Evolutionary conservation across 2,797 vertebrate species (phyloP).

Genomic region (Hyperoplus lanceolatus): DNA sequence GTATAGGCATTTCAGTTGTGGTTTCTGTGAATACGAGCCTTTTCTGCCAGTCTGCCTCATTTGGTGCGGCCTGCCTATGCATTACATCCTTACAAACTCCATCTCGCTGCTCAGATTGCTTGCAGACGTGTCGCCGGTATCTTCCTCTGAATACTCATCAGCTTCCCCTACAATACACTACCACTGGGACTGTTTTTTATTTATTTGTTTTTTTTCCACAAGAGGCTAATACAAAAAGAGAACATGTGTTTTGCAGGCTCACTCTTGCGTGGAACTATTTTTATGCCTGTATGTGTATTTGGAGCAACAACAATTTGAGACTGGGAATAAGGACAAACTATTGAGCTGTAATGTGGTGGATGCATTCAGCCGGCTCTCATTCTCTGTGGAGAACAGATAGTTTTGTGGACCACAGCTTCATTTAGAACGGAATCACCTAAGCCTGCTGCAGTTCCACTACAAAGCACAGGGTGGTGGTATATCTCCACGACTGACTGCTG

Average conservation of each 20-base stretch:
- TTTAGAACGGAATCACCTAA: conserved; percentile 33
- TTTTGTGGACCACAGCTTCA: conserved; percentile 12
- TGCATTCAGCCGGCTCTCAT: conserved; percentile 12
- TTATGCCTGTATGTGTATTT: background rate
- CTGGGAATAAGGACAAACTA: background rate
- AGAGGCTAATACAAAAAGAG: background rate
- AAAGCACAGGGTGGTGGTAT: conserved; percentile 58
- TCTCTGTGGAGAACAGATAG: conserved; percentile 20
- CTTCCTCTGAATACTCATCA: conserved; percentile 60
- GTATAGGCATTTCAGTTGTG: conserved; percentile 18
- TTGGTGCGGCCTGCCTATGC: conserved; percentile 49
- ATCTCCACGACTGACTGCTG: conserved; percentile 38
- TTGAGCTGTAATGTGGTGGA: conserved; percentile 1
- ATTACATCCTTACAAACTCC: conserved; percentile 45
- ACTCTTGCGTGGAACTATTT: background rate
- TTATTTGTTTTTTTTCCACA: too few relatives aligned
- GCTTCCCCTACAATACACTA: background rate
- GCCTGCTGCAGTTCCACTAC: conserved; percentile 14
- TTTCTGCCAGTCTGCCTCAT: conserved; percentile 20
- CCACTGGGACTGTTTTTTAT: background rate
- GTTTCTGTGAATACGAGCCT: conserved; percentile 23
- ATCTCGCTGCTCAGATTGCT: conserved; percentile 40
- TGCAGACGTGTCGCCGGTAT: conserved; percentile 24
- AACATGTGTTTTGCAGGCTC: background rate
- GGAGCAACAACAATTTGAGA: background rate